phyloP scores from a whole-genome alignment of 2,113 vertebrate species.

The Tichodroma muraria region DNA sequence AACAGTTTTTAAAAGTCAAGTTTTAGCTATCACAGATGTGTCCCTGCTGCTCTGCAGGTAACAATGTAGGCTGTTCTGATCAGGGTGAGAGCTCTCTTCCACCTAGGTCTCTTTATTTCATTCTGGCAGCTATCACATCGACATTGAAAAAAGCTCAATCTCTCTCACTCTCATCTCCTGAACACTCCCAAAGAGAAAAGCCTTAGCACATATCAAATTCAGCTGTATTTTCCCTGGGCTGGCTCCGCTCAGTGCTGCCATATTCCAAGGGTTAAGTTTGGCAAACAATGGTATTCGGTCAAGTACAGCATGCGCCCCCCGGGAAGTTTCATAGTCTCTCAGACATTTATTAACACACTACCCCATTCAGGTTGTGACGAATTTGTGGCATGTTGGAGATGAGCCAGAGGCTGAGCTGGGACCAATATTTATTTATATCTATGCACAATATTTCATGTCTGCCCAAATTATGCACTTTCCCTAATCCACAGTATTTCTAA shows the following conservation, averaged over 20 bases:
- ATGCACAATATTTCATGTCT: slow-evolving; percentile 68
- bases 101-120: background rate
- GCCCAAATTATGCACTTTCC: slow-evolving; percentile 44
- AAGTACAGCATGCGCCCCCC: background rate
- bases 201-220: background rate
- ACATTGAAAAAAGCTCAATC: background rate
- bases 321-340: slow-evolving; percentile 50
- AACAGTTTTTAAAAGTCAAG: background rate
- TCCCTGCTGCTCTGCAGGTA: slow-evolving; percentile 14
- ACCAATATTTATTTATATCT: slow-evolving; percentile 80
- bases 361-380: slow-evolving; percentile 61
- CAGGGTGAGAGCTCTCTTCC: background rate
- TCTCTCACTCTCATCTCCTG: background rate
- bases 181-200: background rate
- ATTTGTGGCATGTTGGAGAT: slow-evolving; percentile 23
- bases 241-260: background rate
- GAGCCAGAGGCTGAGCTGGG: slow-evolving; percentile 49
- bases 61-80: background rate
- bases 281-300: slow-evolving; percentile 1
- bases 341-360: slow-evolving; percentile 68
- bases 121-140: background rate
- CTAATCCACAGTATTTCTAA: slow-evolving; percentile 58
- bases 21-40: slow-evolving; percentile 16
- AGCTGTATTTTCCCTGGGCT: background rate
- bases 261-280: slow-evolving; percentile 41